Evolutionary conservation across 1,140 invertebrate genomes (phyloP), one percentile per base, ranked within the genome.

Genomic region (Lordiphosa mommai): DNA sequence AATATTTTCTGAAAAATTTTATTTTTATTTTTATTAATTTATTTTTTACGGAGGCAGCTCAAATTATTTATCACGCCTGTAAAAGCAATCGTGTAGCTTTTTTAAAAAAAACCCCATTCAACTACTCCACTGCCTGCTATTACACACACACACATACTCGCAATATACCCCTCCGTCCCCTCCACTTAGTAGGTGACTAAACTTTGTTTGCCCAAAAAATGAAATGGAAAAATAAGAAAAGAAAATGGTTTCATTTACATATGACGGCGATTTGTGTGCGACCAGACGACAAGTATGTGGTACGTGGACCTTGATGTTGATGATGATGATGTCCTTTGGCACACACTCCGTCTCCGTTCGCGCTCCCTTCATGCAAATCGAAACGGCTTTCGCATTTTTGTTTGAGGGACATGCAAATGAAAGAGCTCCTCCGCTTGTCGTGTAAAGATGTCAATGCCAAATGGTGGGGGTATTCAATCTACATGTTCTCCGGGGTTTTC

Each of bases 401-500:
- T n/a, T n/a, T n/a, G 59, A 38, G 36, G n/a, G 1, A 27, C 23
- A 27, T 27, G 23, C 23, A 27, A 10, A 47, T 32, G 29, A 30
- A 29, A 63, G 44, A 49, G 55, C 46, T 38, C 16, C 58, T 66
- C 49, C 9, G 20, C 12, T 12, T 20, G n/a, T 27, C 13, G 13
- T 61, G 47, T 16, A 67, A 63, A 67, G 50, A 61, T 67, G 59
- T 67, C 64, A 67, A 67, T 67, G 59, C 59, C 64, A 61, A 56
- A 48, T 61, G 36, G 47, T 36, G 63, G 61, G 63, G 51, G 51
- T 34, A 60, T 67, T 57, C 61, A 67, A 67, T 67, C 64, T 67
- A 52, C 52, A 67, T 67, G 57, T 67, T 46, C 60, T 67, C 59
- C 57, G 64, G 64, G 64, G n/a, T 61, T 63, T 52, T 46, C 40